Percentiles rank a stretch among this genome's conserved stretches.
phyloP scores from a whole-genome alignment of 2,797 vertebrate species.

The Brachyrhaphis roseni region DNA sequence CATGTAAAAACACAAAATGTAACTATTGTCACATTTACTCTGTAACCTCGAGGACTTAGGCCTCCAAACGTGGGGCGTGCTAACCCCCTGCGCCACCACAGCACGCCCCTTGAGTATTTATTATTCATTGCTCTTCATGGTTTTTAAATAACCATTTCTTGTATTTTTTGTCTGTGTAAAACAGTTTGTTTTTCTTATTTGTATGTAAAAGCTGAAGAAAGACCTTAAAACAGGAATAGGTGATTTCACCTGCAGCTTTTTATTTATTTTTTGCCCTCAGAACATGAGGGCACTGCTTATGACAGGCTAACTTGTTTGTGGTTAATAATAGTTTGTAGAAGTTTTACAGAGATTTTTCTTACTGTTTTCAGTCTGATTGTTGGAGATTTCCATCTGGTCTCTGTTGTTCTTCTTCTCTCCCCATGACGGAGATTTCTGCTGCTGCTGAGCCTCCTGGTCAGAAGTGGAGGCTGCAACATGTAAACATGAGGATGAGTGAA shows the following conservation, averaged over 20 bases:
- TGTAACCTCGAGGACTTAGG: background rate
- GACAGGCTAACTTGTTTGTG: background rate
- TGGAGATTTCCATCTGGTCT: conserved; percentile 84
- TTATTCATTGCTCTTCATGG: background rate
- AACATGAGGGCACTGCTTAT: background rate
- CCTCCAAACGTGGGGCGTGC: too few species aligned
- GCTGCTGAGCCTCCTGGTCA: conserved; percentile 72
- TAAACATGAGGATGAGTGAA: conserved; percentile 13
- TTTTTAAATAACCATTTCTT: background rate
- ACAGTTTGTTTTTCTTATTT: background rate
- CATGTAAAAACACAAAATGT: conserved; percentile 11
- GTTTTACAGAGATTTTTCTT: conserved; percentile 8
- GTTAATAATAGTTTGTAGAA: background rate
- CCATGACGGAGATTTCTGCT: conserved; percentile 81
- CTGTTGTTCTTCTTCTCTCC: conserved; percentile 83
- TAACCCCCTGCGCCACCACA: too few species aligned
- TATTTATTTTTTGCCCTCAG: background rate
- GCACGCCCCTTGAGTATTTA: too few species aligned
- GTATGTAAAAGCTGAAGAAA: background rate
- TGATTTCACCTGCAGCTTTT: background rate
- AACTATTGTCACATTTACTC: background rate
- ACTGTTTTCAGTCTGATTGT: conserved; percentile 83
- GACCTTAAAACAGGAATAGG: background rate
- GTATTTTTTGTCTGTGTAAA: background rate
- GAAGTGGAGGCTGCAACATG: conserved; percentile 57